Conservation (phyloP, 2,888 invertebrate genomes). For the Helobdella robusta region DNA sequence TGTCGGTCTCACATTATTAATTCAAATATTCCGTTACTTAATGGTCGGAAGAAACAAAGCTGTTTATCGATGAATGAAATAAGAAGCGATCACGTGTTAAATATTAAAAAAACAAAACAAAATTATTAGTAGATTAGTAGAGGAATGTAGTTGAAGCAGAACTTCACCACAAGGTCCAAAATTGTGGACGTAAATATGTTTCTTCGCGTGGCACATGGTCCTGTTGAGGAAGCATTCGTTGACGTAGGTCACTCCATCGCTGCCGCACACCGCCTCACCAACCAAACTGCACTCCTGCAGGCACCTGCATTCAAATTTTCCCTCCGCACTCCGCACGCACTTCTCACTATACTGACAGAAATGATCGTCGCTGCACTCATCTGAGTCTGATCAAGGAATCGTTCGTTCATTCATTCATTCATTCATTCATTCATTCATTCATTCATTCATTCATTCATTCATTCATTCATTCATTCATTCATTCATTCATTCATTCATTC, state of each 20-base stretch:
- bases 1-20: no score
- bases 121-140: neutral
- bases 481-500: no score
- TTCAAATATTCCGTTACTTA: no score
- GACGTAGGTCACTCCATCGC: constrained; percentile 6
- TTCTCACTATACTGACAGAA: no score
- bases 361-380: no score
- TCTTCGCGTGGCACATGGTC: constrained; percentile 3
- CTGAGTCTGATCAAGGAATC: no score
- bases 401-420: constrained; percentile 6
- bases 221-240: constrained; percentile 13
- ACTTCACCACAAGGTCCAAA: constrained; percentile 10
- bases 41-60: no score
- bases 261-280: constrained; percentile 14
- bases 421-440: neutral
- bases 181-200: neutral
- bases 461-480: no score
- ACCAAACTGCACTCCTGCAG: constrained; percentile 8
- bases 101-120: neutral
- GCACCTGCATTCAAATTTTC: constrained; percentile 9
- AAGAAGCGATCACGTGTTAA: neutral
- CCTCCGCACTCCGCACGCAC: no score
- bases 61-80: neutral
- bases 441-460: no score
- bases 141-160: neutral